phyloP scores from a whole-genome alignment of 2,113 vertebrate species.

The Phalacrocorax pelagicus region DNA sequence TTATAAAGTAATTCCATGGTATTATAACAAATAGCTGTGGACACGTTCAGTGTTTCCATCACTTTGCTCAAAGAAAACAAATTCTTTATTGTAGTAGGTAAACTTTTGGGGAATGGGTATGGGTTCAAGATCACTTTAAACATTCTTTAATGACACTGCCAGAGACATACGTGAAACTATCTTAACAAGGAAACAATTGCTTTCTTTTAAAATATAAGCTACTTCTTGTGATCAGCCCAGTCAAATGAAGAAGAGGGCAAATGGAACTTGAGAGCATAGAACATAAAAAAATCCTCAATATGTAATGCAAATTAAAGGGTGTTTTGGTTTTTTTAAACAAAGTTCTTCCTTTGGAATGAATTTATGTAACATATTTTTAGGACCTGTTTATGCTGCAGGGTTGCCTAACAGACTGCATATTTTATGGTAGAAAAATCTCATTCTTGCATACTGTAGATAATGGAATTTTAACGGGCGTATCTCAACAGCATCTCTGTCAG shows the following conservation, averaged over 20 bases:
- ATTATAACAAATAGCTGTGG: not conserved
- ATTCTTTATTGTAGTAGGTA: not conserved
- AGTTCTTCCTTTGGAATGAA: not conserved
- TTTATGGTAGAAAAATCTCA: not conserved
- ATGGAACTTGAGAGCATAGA: not conserved
- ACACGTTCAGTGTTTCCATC: not conserved
- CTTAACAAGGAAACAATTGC: not conserved
- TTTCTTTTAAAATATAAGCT: not conserved
- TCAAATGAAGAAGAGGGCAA: not conserved
- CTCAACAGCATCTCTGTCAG: not conserved
- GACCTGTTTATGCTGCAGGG: not conserved
- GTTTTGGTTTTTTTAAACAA: not conserved
- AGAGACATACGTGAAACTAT: not conserved
- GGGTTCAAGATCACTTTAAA: not conserved
- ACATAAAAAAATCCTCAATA: not conserved
- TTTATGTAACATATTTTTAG: not conserved
- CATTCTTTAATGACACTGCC: not conserved
- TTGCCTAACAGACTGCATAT: not conserved
- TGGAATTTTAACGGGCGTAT: constrained; percentile 36
- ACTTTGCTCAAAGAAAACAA: not conserved
- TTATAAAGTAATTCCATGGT: not conserved
- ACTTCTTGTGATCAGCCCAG: not conserved
- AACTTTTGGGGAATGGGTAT: not conserved
- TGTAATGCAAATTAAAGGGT: not conserved
- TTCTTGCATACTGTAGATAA: not conserved